These are phyloP conservation scores for Myotis lucifugus DNA, from an alignment of 2,113 vertebrate species.

Conservation along the genomic window DNA sequence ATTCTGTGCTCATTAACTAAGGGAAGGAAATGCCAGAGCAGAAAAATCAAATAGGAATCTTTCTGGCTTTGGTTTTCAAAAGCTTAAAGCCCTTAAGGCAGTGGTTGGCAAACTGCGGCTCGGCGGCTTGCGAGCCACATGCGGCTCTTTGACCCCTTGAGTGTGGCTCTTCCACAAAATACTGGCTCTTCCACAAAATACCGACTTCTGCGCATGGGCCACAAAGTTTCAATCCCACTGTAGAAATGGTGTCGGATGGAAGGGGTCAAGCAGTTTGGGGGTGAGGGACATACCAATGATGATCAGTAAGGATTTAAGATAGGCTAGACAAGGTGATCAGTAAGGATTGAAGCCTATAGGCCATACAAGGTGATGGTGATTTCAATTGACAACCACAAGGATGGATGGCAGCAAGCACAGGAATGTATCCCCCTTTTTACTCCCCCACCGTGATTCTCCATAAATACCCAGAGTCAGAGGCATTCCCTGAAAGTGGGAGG, in stretches of 20 bases:
- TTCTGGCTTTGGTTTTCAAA: constrained; percentile 53
- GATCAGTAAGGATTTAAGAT: neutral
- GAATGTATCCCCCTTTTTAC: neutral
- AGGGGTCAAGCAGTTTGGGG: neutral
- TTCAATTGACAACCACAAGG: neutral
- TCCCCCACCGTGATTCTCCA: neutral
- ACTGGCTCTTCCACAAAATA: too few relatives aligned
- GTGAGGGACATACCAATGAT: neutral
- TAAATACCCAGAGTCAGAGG: neutral
- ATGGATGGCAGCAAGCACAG: neutral
- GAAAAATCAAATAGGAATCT: constrained; percentile 10
- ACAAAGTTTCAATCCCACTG: too few relatives aligned
- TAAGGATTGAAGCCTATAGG: neutral
- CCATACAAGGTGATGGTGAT: neutral
- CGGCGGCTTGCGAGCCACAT: too few relatives aligned
- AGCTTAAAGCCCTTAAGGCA: neutral
- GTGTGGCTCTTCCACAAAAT: too few relatives aligned
- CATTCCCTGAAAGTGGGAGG: neutral
- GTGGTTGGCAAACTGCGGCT: too few relatives aligned
- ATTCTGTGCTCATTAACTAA: constrained; percentile 12
- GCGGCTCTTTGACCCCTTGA: too few relatives aligned
- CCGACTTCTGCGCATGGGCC: too few relatives aligned
- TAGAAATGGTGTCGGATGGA: neutral
- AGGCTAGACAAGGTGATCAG: neutral
- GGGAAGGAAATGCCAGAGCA: constrained; percentile 8